Evolutionary conservation across 2,113 vertebrate species (phyloP).

Genomic region (Callaeas wilsoni): DNA sequence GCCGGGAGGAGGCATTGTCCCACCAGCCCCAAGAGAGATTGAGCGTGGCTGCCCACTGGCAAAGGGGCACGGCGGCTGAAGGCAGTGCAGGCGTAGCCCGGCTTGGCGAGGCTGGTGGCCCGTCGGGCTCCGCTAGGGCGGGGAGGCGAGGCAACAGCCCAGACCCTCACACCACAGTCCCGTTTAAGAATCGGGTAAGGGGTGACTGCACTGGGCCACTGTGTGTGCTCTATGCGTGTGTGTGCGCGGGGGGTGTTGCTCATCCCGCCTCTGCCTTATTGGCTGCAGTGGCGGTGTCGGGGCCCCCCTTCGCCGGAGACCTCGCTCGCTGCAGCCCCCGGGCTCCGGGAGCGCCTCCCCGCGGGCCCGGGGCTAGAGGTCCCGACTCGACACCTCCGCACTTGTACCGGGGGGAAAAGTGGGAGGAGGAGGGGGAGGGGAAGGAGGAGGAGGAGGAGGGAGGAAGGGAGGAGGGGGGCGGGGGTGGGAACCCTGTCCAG

Average conservation of each 20-base stretch:
- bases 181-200: neutral
- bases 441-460: neutral
- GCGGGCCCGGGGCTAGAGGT: conserved; percentile 11
- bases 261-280: conserved; percentile 20
- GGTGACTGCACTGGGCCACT: neutral
- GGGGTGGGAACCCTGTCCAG: conserved; percentile 52
- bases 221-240: neutral
- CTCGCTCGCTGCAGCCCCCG: neutral
- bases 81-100: neutral
- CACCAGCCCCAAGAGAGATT: neutral
- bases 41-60: neutral
- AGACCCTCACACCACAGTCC: neutral
- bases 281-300: neutral
- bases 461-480: conserved; percentile 8
- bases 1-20: neutral
- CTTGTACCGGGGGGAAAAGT: neutral
- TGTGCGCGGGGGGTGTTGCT: neutral
- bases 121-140: neutral
- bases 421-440: neutral
- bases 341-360: conserved; percentile 41
- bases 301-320: neutral
- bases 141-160: neutral
- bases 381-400: conserved; percentile 1
- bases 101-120: neutral
- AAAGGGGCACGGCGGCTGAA: neutral